These are phyloP conservation scores for Neolamprologus sp. DNA, from an alignment of 2,113 vertebrate species.

Conservation along the genomic window DNA sequence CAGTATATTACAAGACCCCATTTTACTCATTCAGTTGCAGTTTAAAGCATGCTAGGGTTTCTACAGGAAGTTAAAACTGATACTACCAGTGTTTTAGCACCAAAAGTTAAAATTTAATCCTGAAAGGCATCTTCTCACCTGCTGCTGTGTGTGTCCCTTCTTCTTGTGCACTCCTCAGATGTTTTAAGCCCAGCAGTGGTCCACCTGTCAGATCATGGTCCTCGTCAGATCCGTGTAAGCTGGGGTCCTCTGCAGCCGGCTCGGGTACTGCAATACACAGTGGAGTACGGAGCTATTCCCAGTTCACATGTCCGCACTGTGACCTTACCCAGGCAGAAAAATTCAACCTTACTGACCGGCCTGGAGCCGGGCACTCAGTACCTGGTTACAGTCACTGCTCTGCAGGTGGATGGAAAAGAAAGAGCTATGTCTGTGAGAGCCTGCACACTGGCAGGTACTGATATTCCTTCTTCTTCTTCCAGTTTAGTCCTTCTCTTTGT, in stretches of 20 bases:
- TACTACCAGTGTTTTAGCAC: background rate
- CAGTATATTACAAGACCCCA: background rate
- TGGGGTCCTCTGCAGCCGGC: slow-evolving; percentile 73
- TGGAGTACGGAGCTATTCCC: slow-evolving; percentile 77
- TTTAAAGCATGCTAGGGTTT: background rate
- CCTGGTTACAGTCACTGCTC: slow-evolving; percentile 81
- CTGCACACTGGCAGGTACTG: slow-evolving; percentile 76
- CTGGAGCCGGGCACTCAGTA: slow-evolving; percentile 77
- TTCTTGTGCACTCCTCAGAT: slow-evolving; percentile 3
- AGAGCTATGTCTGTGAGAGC: slow-evolving; percentile 81
- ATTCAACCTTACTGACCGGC: slow-evolving; percentile 71
- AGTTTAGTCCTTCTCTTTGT: background rate
- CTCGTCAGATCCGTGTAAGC: slow-evolving; percentile 76
- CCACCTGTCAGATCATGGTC: slow-evolving; percentile 71
- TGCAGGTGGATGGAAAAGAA: slow-evolving; percentile 74
- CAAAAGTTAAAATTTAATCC: background rate
- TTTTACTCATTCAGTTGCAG: background rate
- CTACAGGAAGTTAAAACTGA: background rate
- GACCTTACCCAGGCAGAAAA: slow-evolving; percentile 54
- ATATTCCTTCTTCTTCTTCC: background rate
- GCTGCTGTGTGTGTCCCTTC: background rate
- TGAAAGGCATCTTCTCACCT: background rate
- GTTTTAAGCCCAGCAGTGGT: slow-evolving; percentile 69
- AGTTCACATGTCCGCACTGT: slow-evolving; percentile 55
- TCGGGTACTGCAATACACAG: slow-evolving; percentile 62